Evolutionary conservation across 2,888 invertebrate genomes (phyloP), one percentile per base, ranked within the genome.

Genomic region (Oithona nana): DNA sequence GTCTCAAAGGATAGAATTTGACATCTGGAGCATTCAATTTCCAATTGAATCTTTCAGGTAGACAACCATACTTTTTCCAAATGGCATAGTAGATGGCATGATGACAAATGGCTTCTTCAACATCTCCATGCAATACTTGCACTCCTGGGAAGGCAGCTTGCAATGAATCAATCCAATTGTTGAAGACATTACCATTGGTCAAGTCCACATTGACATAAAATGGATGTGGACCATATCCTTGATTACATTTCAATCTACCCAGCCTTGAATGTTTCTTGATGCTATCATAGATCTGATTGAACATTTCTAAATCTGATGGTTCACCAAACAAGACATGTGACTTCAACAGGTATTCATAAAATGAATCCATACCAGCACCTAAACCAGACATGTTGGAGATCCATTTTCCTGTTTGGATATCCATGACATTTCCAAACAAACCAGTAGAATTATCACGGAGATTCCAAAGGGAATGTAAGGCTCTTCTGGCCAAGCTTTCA

Each of bases 321-420:
- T 80, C 76, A 28, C 80, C 80, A 71, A 82, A 81, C 65, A 81
- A 68, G 64, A 81, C 78, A 74, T 97, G 98, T 0, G 94, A 93
- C 74, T 98, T 98, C 30, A 98, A 79, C 66, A 93, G 87, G 74
- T 98, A 98, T 74, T 98, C 97, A 71, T 97, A 98, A 74, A 98
- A 98, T 0, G 94, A 94, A 75, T 98, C 97, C 68, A 97, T 94
- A 28, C 97, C 97, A 16, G 97, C 97, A n/a, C 97, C 97, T 6
- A 98, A 90, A 1, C 97, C 94, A 70, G 78, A 77, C 70, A 80
- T 72, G n/a, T 66, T 65, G 11, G 79, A 78, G 13, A 75, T 70
- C 81, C 81, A 81, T 67, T 77, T 73, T 16, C 80, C 81, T 39
- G 79, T 79, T 68, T 79, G 76, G n/a, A 80, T 77, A 70, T 81